Base-by-base conservation (phyloP, 2,888 invertebrate genomes). In the Rosalia funebris region DNA sequence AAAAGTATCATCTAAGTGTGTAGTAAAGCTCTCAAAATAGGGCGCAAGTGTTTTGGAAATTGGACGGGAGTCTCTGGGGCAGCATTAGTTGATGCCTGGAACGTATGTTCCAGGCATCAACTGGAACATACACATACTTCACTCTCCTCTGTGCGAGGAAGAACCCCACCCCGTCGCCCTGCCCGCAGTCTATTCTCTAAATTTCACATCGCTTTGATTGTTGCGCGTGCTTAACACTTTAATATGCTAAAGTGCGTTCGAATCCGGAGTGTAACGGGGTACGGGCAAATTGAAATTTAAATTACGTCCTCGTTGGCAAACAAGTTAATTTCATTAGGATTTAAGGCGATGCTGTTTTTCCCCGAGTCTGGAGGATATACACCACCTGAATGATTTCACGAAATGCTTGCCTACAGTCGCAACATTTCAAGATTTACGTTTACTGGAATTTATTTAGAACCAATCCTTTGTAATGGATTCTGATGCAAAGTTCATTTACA, bases 41-140 rank as follows among this genome's bases (percentile, higher is more conserved):
- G 62, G 60, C 66, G 53, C 64, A 65, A 66, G 62, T 67, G 65
- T 67, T 65, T 63, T 61, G 69, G 62, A 65, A 69, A 67, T 66
- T 64, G 69, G 65, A 67, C 66, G 56, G 48, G 19, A 31, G 54
- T 69, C 69, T 62, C 70, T 55, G 39, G 69, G 62, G 70, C 41
- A 50, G 68, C 71, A 70, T 71, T 69, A 71, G 62, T 57, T 65
- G 69, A 66, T 69, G 66, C 58, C 55, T 53, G 50, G n/a, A n/a
- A n/a, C n/a, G n/a, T n/a, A n/a, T n/a, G n/a, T n/a, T n/a, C n/a
- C n/a, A n/a, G n/a, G n/a, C n/a, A n/a, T n/a, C n/a, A n/a, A n/a
- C n/a, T n/a, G n/a, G 66, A 63, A 66, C 68, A 63, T 67, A 66
- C 60, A 60, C 62, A 58, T 61, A 63, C 60, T 66, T 60, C 61